These are phyloP conservation scores for Ambastaia sidthimunki DNA, from an alignment of 2,797 vertebrate species.

Conservation along the genomic window DNA sequence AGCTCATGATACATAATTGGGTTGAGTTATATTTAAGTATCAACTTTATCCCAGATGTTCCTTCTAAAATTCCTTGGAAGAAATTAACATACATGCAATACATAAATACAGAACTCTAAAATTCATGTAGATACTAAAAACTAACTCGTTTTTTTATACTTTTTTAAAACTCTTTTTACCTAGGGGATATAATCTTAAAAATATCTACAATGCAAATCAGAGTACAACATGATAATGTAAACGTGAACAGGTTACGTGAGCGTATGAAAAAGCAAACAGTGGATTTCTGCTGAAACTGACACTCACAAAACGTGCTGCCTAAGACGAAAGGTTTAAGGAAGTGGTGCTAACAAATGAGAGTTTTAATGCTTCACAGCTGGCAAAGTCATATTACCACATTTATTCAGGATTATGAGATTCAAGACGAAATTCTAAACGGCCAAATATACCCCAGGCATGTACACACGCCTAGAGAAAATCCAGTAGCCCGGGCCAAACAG, in stretches of 20 bases:
- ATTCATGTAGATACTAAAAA: neutral
- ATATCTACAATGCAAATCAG: neutral
- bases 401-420: constrained; percentile 36
- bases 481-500: constrained; percentile 26
- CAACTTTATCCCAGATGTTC: constrained; percentile 1
- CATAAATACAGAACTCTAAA: neutral
- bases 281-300: constrained; percentile 24
- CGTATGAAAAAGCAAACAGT: neutral
- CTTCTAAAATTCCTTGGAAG: neutral
- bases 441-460: constrained; percentile 9
- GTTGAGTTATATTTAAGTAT: neutral
- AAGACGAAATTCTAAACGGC: constrained; percentile 40
- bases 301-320: constrained; percentile 16
- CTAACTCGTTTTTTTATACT: too few relatives aligned
- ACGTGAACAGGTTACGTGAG: neutral
- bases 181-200: neutral
- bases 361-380: constrained; percentile 36
- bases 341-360: constrained; percentile 41
- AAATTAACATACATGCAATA: neutral
- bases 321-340: constrained; percentile 41
- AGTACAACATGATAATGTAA: neutral
- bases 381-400: constrained; percentile 44
- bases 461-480: constrained; percentile 11
- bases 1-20: neutral
- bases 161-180: neutral